A percentile compares a stretch with the other conserved stretches of the same genome.
Conservation (phyloP, 2,888 invertebrate species). For the Tipula confusa region DNA sequence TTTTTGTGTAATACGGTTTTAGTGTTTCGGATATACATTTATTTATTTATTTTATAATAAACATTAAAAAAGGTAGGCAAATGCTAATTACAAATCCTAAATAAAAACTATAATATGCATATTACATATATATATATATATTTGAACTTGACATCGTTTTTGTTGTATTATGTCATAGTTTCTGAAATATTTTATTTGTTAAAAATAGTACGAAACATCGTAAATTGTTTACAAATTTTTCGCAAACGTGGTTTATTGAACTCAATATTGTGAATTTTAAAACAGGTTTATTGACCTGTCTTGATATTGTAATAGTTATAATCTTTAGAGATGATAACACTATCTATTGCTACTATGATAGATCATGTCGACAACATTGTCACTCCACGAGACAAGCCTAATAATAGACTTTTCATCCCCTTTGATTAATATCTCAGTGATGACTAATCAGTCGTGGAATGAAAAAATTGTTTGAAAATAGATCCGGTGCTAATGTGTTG, state of each 20-base stretch:
- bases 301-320: background rate
- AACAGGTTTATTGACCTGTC: slow-evolving; percentile 3
- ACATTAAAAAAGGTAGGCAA: background rate
- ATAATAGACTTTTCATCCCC: background rate
- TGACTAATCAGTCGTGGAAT: background rate
- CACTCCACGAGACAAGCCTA: background rate
- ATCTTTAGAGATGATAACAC: no score
- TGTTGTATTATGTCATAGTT: background rate
- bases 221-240: background rate
- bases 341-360: no score
- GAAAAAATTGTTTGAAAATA: no score
- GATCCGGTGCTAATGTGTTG: no score
- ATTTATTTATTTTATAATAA: background rate
- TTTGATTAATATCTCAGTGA: background rate
- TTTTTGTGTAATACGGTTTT: background rate
- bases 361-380: background rate
- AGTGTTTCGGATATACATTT: background rate
- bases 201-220: background rate
- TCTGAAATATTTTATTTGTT: background rate
- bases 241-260: background rate
- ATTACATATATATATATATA: background rate
- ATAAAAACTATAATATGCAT: no score
- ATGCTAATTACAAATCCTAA: background rate
- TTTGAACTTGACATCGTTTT: background rate
- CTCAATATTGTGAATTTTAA: background rate